These are phyloP conservation scores for Gryon sp. DNA, from an alignment of 1,140 invertebrate species.

Conservation along the genomic window DNA sequence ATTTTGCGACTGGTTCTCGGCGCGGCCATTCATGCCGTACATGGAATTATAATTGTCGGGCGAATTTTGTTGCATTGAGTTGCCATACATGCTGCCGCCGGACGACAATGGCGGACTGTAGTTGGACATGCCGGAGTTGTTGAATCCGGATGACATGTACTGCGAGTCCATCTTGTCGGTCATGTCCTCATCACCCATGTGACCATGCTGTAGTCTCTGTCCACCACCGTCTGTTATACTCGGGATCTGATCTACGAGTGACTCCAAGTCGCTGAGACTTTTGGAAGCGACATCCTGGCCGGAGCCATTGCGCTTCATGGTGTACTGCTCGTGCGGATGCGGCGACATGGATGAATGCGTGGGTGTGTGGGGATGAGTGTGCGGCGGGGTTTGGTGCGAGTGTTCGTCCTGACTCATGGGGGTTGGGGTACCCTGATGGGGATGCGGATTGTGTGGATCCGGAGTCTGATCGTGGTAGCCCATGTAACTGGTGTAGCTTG, in stretches of 20 bases:
- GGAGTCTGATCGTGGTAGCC: constrained; percentile 75
- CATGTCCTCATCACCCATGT: constrained; percentile 69
- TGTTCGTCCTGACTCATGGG: constrained; percentile 76
- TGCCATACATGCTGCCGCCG: constrained; percentile 65
- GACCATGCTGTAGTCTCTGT: constrained; percentile 73
- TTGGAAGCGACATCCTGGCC: constrained; percentile 90
- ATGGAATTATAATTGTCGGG: constrained; percentile 73
- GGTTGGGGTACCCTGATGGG: constrained; percentile 73
- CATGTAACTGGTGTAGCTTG: constrained; percentile 75
- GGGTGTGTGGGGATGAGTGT: constrained; percentile 75
- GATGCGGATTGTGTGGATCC: constrained; percentile 71
- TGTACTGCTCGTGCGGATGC: constrained; percentile 75
- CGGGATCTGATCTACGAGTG: constrained; percentile 93
- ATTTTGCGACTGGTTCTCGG: constrained; percentile 61
- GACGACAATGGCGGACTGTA: constrained; percentile 73
- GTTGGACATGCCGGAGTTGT: constrained; percentile 67
- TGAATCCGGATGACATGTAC: constrained; percentile 67
- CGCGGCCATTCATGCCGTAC: constrained; percentile 70
- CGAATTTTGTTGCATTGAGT: constrained; percentile 70
- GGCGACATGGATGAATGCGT: constrained; percentile 76
- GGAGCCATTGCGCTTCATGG: constrained; percentile 68
- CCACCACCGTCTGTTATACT: constrained; percentile 86
- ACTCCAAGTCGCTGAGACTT: constrained; percentile 92
- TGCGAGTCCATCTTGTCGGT: constrained; percentile 69
- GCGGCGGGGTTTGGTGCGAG: constrained; percentile 76